Conservation (phyloP, 2,888 invertebrate genomes). For the Sphaerophoria rueppellii region DNA sequence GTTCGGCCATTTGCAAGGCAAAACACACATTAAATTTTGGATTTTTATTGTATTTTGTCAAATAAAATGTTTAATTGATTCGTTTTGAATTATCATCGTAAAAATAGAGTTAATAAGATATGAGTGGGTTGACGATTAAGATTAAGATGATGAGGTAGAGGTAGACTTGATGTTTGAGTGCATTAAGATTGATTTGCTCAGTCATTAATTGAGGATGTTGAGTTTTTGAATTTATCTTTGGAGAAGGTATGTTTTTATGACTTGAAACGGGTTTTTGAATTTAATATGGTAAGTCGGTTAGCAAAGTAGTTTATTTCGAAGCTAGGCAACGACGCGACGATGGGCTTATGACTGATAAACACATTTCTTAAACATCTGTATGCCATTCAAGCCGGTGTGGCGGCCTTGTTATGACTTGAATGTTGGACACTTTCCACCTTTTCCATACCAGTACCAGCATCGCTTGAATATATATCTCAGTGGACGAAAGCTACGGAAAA, state of each 20-base stretch:
- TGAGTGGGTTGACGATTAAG: constrained; percentile 7
- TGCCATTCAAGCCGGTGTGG: too few relatives aligned
- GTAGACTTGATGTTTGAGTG: neutral
- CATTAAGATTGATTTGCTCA: constrained; percentile 12
- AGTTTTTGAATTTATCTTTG: neutral
- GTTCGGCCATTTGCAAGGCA: neutral
- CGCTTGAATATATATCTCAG: too few relatives aligned
- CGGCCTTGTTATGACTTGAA: too few relatives aligned
- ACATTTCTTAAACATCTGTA: too few relatives aligned
- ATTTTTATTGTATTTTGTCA: constrained; percentile 34
- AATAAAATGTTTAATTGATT: constrained; percentile 29
- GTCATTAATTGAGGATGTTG: neutral
- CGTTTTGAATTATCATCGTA: constrained; percentile 16
- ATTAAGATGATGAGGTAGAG: neutral
- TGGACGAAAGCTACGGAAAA: too few relatives aligned
- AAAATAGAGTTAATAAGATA: constrained; percentile 13
- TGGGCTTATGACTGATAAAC: too few relatives aligned
- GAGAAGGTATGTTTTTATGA: neutral
- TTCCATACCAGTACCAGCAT: too few relatives aligned
- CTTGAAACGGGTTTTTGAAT: neutral
- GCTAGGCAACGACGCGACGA: too few relatives aligned
- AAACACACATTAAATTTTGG: neutral
- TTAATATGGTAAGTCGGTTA: too few relatives aligned
- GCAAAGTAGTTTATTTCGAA: too few relatives aligned
- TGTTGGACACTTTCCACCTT: too few relatives aligned